Conservation (phyloP, 2,888 invertebrate species). For the Sarcophaga variegata region DNA sequence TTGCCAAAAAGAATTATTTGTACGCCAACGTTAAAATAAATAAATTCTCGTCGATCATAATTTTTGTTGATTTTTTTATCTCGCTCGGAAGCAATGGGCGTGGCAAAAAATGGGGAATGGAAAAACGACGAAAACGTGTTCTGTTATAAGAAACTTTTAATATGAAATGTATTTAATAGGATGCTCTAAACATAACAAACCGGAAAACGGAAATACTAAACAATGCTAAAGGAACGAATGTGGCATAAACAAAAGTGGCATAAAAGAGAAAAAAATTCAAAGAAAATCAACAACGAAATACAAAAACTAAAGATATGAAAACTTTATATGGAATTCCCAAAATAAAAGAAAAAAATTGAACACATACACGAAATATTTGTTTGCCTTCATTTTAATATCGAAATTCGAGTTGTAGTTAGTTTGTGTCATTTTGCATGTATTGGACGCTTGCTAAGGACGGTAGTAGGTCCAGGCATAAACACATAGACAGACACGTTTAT, state of each 20-base stretch:
- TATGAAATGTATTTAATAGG: conserved; percentile 31
- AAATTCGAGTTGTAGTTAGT: conserved; percentile 16
- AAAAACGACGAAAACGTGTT: background rate
- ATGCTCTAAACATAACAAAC: conserved; percentile 34
- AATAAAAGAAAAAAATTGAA: background rate
- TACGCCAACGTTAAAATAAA: conserved; percentile 10
- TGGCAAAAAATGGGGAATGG: background rate
- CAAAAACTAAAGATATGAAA: too few species aligned
- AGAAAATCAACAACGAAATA: background rate
- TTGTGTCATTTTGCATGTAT: conserved; percentile 19
- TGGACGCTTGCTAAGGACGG: conserved; percentile 15
- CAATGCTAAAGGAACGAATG: background rate
- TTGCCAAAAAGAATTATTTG: conserved; percentile 3
- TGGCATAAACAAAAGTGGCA: background rate
- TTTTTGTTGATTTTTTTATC: too few species aligned
- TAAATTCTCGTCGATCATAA: background rate
- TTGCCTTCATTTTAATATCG: background rate
- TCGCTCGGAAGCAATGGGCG: background rate
- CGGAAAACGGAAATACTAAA: conserved; percentile 47
- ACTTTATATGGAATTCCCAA: conserved; percentile 5
- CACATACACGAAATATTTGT: too few species aligned
- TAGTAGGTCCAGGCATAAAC: too few species aligned
- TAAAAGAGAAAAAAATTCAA: background rate
- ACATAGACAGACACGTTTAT: background rate
- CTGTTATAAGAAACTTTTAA: conserved; percentile 27